Evolutionary conservation across 2,113 vertebrate species (phyloP).

Genomic region (Deroptyus accipitrinus): DNA sequence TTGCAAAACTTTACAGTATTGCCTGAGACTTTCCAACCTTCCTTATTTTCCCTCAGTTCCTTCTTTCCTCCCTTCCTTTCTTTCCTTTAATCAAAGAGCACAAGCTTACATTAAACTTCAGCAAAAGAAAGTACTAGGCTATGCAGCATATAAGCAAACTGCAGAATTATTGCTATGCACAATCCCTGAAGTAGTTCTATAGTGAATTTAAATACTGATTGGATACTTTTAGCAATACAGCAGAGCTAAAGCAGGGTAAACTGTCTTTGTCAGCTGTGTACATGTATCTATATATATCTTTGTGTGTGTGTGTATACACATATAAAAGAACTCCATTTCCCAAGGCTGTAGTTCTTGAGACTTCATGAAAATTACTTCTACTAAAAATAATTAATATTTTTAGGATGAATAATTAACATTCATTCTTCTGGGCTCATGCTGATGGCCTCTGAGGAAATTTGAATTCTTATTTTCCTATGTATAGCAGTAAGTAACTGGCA

Average conservation of each 20-base stretch:
- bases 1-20: background rate
- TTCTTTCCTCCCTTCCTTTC: background rate
- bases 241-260: background rate
- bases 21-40: background rate
- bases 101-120: background rate
- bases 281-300: accelerated
- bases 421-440: background rate
- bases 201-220: background rate
- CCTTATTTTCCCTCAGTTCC: background rate
- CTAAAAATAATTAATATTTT: constrained; percentile 35
- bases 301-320: background rate
- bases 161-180: background rate
- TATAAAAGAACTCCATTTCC: background rate
- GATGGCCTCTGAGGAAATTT: background rate
- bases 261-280: background rate
- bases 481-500: background rate
- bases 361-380: constrained; percentile 12
- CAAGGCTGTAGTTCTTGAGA: background rate
- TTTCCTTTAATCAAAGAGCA: background rate
- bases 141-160: background rate
- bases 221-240: background rate
- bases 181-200: background rate
- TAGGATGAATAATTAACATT: constrained; percentile 34
- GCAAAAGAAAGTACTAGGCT: background rate
- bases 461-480: background rate